These are phyloP conservation scores for Dicyrtomina minuta DNA, from an alignment of 2,888 invertebrate genomes.

Conservation along the genomic window DNA sequence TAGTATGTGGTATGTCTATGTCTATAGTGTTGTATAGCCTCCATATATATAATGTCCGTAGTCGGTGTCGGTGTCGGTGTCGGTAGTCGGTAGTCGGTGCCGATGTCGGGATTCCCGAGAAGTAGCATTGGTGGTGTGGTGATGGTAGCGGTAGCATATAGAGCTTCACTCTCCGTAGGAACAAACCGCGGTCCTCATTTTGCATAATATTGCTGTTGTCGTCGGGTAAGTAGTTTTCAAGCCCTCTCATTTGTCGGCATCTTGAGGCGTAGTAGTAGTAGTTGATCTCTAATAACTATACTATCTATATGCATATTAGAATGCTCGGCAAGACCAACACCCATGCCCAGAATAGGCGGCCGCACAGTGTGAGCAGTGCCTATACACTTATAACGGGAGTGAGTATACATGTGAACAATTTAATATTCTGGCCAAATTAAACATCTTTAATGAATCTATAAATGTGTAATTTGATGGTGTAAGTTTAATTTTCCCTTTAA, in stretches of 20 bases:
- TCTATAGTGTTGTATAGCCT: slow-evolving; percentile 9
- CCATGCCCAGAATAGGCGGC: too few species aligned
- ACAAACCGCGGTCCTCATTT: slow-evolving; percentile 29
- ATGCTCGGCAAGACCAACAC: not conserved
- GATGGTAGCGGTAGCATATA: not conserved
- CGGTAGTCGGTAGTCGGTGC: too few species aligned
- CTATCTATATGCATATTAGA: not conserved
- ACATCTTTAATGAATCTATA: slow-evolving; percentile 19
- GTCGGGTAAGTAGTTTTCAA: slow-evolving; percentile 1
- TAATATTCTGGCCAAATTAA: not conserved
- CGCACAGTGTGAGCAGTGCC: too few species aligned
- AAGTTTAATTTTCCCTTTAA: slow-evolving; percentile 17
- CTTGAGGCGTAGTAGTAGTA: not conserved
- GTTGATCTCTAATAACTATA: not conserved
- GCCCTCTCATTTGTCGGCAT: slow-evolving; percentile 19
- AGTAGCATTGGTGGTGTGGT: too few species aligned
- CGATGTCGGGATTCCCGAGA: too few species aligned
- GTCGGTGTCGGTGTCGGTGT: too few species aligned
- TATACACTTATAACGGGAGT: not conserved
- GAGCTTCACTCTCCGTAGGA: not conserved
- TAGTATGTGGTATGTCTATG: not conserved
- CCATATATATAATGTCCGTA: too few species aligned
- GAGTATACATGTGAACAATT: not conserved
- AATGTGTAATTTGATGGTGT: slow-evolving; percentile 22
- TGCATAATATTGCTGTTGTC: slow-evolving; percentile 30